Conservation (phyloP, 2,888 invertebrate species). For the Sialis lutaria region DNA sequence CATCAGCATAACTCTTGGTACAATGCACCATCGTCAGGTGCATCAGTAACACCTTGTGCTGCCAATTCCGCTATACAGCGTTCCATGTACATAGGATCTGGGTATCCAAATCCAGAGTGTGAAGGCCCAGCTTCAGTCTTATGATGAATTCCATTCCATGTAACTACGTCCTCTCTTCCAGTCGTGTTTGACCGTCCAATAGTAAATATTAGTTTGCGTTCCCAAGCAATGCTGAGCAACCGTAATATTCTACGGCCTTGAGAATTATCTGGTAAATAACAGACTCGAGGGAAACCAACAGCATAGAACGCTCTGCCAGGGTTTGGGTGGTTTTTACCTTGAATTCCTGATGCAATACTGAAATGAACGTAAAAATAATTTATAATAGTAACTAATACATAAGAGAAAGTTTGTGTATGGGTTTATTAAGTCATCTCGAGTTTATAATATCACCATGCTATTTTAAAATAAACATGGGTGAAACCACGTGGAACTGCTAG, state of each 20-base stretch:
- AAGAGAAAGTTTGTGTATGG: neutral
- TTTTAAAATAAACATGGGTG: neutral
- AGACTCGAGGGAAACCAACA: conserved; percentile 68
- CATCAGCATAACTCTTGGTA: conserved; percentile 22
- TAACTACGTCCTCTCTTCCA: conserved; percentile 76
- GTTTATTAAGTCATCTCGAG: neutral
- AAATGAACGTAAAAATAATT: conserved; percentile 12
- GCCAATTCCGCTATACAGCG: conserved; percentile 40
- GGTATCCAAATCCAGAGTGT: conserved; percentile 43
- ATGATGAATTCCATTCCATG: conserved; percentile 83
- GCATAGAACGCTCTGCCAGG: conserved; percentile 78
- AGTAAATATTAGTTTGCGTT: conserved; percentile 66
- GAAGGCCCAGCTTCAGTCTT: conserved; percentile 54
- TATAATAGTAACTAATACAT: neutral
- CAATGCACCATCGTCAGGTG: conserved; percentile 13
- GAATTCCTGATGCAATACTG: conserved; percentile 73
- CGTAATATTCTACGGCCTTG: conserved; percentile 61
- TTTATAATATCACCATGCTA: neutral
- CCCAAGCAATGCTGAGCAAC: conserved; percentile 66
- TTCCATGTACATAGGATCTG: conserved; percentile 59
- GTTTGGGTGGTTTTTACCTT: conserved; percentile 60
- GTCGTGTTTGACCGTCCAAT: conserved; percentile 79
- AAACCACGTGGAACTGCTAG: neutral
- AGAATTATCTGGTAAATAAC: conserved; percentile 70
- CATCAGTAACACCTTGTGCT: conserved; percentile 34